Base-by-base conservation (phyloP, 2,888 invertebrate genomes). In the Torymus auratus region DNA sequence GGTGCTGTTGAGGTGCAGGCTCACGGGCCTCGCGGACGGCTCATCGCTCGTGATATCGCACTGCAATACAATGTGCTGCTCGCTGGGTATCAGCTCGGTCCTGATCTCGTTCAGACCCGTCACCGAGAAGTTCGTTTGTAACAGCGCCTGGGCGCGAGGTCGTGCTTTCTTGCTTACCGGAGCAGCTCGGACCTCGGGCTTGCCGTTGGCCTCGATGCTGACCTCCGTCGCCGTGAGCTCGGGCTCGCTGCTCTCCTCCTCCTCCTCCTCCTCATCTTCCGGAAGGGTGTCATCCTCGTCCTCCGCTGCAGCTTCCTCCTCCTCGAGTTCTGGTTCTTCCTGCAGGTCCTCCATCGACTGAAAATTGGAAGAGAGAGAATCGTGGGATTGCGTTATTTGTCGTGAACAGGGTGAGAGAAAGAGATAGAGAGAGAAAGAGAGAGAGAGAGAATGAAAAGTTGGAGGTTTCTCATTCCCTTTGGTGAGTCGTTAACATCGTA, bases 281-380 rank as follows among this genome's bases (percentile, higher is more conserved):
- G 41, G 41, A 7, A 41, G 41, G 7, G 41, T 41, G 7, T 89
- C 89, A 50, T 88, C 86, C 52, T 88, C 86, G 17, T 88, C 87
- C 58, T 89, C 88, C 2, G 88, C 87, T 7, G 88, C 89, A 60
- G 87, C 89, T 82, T 88, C 90, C 78, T 86, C 84, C 80, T 89
- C 91, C 84, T 91, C 91, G 55, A 91, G 87, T 81, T 91, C 90
- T 20, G 91, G 91, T 70, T 91, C 89, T 73, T 91, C 91, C 52
- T 83, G 86, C n/a, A 91, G 84, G 82, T 91, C 91, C 78, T 90
- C 91, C 91, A 91, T 91, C 55, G 91, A 91, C 91, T 91, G 82
- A 5, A 72, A 83, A 0, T 5, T 60, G 17, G 3, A 72, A 13
- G 7, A 41, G 53, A 12, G 28, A 7, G 20, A 15, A 58, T 62